A percentile compares a stretch with the other conserved stretches of the same genome.
Conservation (phyloP, 1,140 invertebrate genomes). For the Drosophila punjabiensis region DNA sequence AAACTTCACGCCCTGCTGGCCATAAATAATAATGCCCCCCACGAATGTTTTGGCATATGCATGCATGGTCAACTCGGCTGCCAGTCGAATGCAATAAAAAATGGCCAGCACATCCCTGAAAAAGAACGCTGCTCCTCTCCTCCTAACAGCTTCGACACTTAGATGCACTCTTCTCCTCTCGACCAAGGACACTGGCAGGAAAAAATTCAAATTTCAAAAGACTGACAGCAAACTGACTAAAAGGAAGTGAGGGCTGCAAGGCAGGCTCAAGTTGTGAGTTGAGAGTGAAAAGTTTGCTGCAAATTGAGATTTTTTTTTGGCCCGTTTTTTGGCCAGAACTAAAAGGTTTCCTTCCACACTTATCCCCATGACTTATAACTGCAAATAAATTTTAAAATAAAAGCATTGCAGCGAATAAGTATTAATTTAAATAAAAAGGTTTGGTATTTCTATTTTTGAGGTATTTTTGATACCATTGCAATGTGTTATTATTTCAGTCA, state of each 20-base stretch:
- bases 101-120: constrained; percentile 18
- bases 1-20: constrained; percentile 50
- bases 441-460: neutral
- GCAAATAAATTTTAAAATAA: neutral
- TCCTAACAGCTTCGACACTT: constrained; percentile 12
- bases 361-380: neutral
- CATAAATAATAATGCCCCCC: constrained; percentile 56
- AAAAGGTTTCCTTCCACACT: neutral
- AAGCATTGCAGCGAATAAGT: neutral
- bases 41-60: constrained; percentile 19
- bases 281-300: constrained; percentile 53
- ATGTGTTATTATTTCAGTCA: neutral
- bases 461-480: neutral
- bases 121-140: neutral
- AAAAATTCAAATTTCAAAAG: constrained; percentile 25
- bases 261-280: constrained; percentile 32
- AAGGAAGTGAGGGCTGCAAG: neutral
- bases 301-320: constrained; percentile 60
- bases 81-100: constrained; percentile 43
- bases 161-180: constrained; percentile 23
- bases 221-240: constrained; percentile 5
- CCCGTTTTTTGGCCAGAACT: constrained; percentile 2
- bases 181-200: constrained; percentile 13
- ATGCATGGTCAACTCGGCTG: constrained; percentile 37
- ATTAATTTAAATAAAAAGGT: no score